Conservation (phyloP, 2,113 vertebrate genomes). For the Microtus pennsylvanicus region DNA sequence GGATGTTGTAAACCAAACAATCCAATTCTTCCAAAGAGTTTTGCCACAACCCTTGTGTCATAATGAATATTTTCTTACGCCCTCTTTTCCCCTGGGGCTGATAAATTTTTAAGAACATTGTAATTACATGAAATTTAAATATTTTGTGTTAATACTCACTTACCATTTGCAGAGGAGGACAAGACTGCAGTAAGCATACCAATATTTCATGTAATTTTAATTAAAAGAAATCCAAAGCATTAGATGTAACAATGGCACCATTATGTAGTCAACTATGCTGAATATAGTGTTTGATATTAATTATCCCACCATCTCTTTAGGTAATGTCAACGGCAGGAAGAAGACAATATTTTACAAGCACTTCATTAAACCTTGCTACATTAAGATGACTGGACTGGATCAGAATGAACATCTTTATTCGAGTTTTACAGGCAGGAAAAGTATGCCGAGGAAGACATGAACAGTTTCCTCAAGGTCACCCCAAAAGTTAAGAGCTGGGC, state of each 20-base stretch:
- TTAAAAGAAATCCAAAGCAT: slow-evolving; percentile 76
- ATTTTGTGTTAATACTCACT: slow-evolving; percentile 80
- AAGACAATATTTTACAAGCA: slow-evolving; percentile 62
- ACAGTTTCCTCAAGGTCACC: slow-evolving; percentile 46
- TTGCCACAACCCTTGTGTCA: slow-evolving; percentile 77
- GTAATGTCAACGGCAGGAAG: slow-evolving; percentile 53
- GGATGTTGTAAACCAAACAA: slow-evolving; percentile 81
- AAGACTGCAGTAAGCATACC: slow-evolving; percentile 71
- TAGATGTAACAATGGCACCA: slow-evolving; percentile 56
- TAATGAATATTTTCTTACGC: slow-evolving; percentile 82
- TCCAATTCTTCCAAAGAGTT: slow-evolving; percentile 80
- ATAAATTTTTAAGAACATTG: slow-evolving; percentile 82
- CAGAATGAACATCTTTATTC: slow-evolving; percentile 34
- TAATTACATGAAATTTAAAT: slow-evolving; percentile 86
- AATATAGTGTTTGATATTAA: not conserved
- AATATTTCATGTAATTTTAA: slow-evolving; percentile 82
- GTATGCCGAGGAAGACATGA: not conserved
- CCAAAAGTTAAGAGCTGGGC: not conserved
- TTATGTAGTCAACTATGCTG: slow-evolving; percentile 50
- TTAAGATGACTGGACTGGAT: not conserved
- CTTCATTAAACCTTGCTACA: slow-evolving; percentile 47
- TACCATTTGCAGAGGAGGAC: slow-evolving; percentile 76
- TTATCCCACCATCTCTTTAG: slow-evolving; percentile 35
- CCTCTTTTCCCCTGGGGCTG: slow-evolving; percentile 59
- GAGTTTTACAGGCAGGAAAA: not conserved